Base-by-base conservation (phyloP, 2,888 invertebrate species). In the Malthinus seriepunctatus region DNA sequence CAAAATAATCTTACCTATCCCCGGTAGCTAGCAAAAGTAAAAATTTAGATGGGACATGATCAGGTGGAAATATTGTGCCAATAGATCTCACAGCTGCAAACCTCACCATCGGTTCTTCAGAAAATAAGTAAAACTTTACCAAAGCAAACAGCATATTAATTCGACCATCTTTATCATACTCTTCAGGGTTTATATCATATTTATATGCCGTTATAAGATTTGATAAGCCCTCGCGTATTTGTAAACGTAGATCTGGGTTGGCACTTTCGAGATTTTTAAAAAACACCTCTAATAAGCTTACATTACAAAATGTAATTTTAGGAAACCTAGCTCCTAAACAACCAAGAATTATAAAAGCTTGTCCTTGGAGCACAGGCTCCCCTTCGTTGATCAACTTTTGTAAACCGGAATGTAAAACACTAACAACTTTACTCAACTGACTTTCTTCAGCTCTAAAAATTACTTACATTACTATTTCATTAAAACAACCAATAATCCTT, bases 11-110 rank as follows among this genome's bases (percentile, higher is more conserved):
- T 76, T 76, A 92, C 91, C 83, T 84, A 74, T 95, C 95, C 42
- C 93, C 94, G 65, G 89, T 89, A 32, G 93, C 93, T 53, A 93
- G 76, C 11, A 96, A 80, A 51, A 96, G 78, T 8, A 95, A 80
- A 74, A 90, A 94, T 70, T 93, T 84, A 0, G 95, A 90, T 0
- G 92, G 89, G 0, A 91, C 87, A 76, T 93, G 91, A 70, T 90
- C 85, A 32, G 86, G 82, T 0, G 93, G 91, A 77, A 94, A 96
- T 64, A 95, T 89, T 6, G 86, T 86, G 2, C 90, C 87, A 0
- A 93, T 84, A 71, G 92, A 94, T 59, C 91, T 85, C 70, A 90
- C 91, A 2, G 93, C 91, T 35, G 92, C 88, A 78, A 91, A 90
- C 56, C 95, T 83, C 35, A 90, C 88, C 81, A 91, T 90, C 1